These are phyloP conservation scores for Eumacrocentrus americanus DNA, from an alignment of 2,888 invertebrate species.

Conservation along the genomic window DNA sequence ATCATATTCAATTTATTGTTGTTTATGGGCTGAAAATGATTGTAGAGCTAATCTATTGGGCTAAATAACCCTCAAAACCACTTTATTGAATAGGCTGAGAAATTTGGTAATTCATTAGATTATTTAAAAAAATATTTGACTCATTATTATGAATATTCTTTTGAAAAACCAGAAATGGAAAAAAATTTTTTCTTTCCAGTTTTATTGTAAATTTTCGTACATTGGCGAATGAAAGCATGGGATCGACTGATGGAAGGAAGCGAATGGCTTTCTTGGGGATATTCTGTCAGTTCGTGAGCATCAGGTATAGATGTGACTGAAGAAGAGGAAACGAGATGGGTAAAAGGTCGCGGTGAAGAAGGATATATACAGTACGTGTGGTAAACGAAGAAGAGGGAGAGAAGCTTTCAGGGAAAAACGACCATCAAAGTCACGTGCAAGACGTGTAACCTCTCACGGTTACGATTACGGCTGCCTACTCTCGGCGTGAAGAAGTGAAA, in stretches of 20 bases:
- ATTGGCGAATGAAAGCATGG: neutral
- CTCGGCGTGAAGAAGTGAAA: constrained; percentile 19
- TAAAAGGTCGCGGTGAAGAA: neutral
- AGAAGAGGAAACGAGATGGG: neutral
- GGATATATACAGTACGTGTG: neutral
- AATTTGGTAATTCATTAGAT: too few species aligned
- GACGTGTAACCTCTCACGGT: constrained; percentile 32
- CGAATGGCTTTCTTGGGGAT: constrained; percentile 2
- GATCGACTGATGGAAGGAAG: neutral
- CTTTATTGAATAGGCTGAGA: too few species aligned
- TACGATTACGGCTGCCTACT: constrained; percentile 31
- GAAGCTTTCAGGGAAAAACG: constrained; percentile 14
- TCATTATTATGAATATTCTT: neutral
- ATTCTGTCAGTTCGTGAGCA: constrained; percentile 7
- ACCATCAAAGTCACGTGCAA: constrained; percentile 39
- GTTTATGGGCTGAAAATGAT: too few species aligned
- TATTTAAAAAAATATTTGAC: too few species aligned
- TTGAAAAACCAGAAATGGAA: neutral
- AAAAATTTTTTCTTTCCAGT: neutral
- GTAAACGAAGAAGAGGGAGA: constrained; percentile 15
- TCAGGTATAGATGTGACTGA: constrained; percentile 1
- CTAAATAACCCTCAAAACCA: too few species aligned
- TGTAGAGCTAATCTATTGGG: too few species aligned
- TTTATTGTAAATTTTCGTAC: neutral
- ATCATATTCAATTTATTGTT: too few species aligned